Conservation (phyloP, 1,140 invertebrate species). For the Metaphire vulgaris region DNA sequence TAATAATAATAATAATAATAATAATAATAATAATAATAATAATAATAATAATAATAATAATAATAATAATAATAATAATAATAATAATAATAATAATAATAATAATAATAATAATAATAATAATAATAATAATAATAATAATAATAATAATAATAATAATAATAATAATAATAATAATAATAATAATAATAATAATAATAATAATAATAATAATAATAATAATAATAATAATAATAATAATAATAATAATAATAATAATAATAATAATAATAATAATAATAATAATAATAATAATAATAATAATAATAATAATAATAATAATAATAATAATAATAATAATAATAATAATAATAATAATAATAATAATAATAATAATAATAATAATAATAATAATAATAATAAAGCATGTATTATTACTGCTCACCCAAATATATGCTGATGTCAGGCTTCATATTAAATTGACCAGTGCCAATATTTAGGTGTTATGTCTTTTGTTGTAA, state of each 20-base stretch:
- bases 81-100: background rate
- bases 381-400: conserved; percentile 4
- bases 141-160: background rate
- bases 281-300: background rate
- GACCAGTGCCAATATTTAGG: too few species aligned
- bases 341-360: conserved; percentile 12
- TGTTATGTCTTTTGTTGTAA: too few species aligned
- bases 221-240: conserved; percentile 9
- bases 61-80: background rate
- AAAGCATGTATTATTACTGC: too few species aligned
- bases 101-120: background rate
- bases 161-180: background rate
- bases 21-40: background rate
- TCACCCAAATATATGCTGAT: too few species aligned
- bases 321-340: conserved; percentile 12
- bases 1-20: background rate
- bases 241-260: background rate
- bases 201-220: conserved; percentile 15
- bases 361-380: conserved; percentile 9
- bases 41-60: background rate
- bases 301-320: background rate
- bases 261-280: background rate
- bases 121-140: background rate
- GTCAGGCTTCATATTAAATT: too few species aligned
- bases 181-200: conserved; percentile 8